Conservation (phyloP, 2,113 vertebrate genomes). For the Lonchura striata region DNA sequence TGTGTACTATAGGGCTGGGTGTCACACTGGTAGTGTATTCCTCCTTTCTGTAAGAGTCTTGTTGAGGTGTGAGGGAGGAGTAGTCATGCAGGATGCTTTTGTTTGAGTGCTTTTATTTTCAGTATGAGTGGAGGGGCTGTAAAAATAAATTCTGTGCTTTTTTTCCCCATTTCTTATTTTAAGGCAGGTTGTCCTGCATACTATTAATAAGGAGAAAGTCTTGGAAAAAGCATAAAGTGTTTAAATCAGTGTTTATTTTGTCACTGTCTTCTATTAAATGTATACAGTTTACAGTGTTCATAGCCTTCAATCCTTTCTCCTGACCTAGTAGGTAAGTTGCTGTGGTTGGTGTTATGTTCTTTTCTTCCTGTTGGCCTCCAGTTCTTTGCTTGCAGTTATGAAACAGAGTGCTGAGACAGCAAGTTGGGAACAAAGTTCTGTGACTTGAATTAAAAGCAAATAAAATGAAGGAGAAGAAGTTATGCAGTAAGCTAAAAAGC, state of each 20-base stretch:
- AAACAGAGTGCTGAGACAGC: constrained; percentile 23
- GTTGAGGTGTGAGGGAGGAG: neutral
- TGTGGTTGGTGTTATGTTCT: neutral
- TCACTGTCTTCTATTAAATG: neutral
- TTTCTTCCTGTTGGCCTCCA: neutral
- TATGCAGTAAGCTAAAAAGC: neutral
- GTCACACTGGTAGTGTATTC: neutral
- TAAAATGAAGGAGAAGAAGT: neutral
- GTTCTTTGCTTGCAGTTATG: constrained; percentile 9
- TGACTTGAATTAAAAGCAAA: constrained; percentile 40
- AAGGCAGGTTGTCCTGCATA: neutral
- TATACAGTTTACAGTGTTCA: neutral
- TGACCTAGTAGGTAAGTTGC: neutral
- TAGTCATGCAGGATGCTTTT: neutral
- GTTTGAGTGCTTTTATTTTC: neutral
- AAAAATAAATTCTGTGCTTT: neutral
- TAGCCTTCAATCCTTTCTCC: neutral
- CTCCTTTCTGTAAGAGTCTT: neutral
- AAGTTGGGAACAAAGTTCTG: neutral
- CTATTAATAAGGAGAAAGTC: neutral
- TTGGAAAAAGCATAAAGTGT: neutral
- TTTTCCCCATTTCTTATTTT: neutral
- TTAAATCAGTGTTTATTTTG: neutral
- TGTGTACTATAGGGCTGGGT: neutral
- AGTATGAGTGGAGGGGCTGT: neutral